A percentile compares a stretch with the other conserved stretches of the same genome.
Evolutionary conservation across 2,113 vertebrate species (phyloP).

Genomic region (Mustela nigripes): DNA sequence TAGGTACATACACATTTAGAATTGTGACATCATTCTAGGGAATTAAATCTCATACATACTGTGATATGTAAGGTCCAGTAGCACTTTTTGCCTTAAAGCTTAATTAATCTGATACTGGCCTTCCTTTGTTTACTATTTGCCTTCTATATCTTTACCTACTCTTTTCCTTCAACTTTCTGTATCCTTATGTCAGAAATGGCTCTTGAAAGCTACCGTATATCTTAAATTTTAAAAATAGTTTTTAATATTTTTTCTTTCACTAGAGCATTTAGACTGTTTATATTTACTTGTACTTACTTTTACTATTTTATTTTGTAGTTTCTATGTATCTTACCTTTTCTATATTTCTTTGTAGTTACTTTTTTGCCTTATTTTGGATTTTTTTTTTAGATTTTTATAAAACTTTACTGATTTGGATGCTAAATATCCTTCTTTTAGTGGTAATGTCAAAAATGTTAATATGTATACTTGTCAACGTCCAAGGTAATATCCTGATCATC

Average conservation of each 20-base stretch:
- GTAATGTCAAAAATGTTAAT: neutral
- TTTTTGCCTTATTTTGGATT: neutral
- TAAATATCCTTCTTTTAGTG: neutral
- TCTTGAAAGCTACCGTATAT: neutral
- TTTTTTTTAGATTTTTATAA: neutral
- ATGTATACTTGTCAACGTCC: neutral
- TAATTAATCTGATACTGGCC: neutral
- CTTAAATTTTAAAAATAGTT: neutral
- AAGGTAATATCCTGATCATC: neutral
- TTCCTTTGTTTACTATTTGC: neutral
- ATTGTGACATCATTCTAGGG: neutral
- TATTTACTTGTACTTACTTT: slow-evolving; percentile 18
- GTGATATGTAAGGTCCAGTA: neutral
- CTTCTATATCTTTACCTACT: neutral
- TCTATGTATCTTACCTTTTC: neutral
- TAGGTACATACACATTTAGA: neutral
- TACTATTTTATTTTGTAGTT: neutral
- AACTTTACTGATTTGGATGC: neutral
- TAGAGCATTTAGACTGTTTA: neutral
- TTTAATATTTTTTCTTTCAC: neutral
- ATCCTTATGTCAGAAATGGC: neutral
- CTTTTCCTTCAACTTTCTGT: neutral
- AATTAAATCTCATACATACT: neutral
- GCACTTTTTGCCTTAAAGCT: neutral
- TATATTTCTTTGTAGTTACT: neutral